phyloP scores from a whole-genome alignment of 2,888 invertebrate genomes.

The Ophioninae sp. region DNA sequence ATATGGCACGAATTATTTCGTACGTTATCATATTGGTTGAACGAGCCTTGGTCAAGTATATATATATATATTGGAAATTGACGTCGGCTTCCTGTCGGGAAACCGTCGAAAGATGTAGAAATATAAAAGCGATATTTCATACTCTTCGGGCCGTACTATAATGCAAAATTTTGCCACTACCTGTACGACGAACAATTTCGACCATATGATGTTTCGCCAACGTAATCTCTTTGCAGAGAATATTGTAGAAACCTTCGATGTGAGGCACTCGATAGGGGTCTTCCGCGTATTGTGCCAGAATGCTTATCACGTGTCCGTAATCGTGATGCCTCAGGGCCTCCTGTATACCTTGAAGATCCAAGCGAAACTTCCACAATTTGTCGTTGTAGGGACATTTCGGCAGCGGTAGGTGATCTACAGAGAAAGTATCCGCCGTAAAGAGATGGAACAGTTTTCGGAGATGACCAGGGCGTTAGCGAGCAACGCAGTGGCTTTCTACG shows the following conservation, averaged over 20 bases:
- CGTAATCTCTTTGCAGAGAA: constrained; percentile 69
- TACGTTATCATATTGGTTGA: not conserved
- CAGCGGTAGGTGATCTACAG: constrained; percentile 65
- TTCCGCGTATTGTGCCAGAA: constrained; percentile 57
- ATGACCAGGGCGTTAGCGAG: not conserved
- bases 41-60: not conserved
- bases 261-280: constrained; percentile 59
- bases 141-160: constrained; percentile 13
- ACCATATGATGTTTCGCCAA: constrained; percentile 66
- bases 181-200: constrained; percentile 70
- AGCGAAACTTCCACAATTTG: constrained; percentile 69
- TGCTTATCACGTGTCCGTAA: constrained; percentile 68
- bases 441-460: not conserved
- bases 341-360: constrained; percentile 64
- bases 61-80: not conserved
- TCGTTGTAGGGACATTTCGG: constrained; percentile 61
- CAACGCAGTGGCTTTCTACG: too few relatives aligned
- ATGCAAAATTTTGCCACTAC: constrained; percentile 66
- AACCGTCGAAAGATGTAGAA: not conserved
- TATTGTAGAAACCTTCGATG: constrained; percentile 67
- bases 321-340: constrained; percentile 67
- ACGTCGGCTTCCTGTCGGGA: not conserved
- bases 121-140: not conserved
- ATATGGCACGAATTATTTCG: not conserved
- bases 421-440: not conserved